phyloP scores from a whole-genome alignment of 2,797 vertebrate species.

The Poecilia picta region DNA sequence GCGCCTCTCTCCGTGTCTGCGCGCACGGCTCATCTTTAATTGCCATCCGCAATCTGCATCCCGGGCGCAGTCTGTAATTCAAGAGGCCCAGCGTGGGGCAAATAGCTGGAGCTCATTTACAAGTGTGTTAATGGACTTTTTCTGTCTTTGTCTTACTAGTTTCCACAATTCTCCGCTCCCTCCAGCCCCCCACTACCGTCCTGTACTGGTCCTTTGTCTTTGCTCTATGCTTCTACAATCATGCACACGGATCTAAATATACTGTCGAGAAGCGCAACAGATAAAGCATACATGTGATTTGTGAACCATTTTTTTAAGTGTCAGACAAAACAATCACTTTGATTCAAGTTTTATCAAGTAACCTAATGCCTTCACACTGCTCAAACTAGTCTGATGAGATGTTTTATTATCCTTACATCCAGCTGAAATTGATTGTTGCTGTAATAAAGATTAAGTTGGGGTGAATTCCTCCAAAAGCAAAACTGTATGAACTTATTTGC shows the following conservation, averaged over 20 bases:
- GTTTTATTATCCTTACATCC: not conserved
- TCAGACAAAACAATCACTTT: not conserved
- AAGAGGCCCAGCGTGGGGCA: conserved; percentile 74
- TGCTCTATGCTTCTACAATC: conserved; percentile 13
- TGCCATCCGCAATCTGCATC: conserved; percentile 77
- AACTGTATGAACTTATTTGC: conserved; percentile 13
- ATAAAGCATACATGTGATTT: conserved; percentile 17
- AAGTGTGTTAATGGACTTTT: conserved; percentile 74
- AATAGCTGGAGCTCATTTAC: conserved; percentile 76
- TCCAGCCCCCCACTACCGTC: not conserved
- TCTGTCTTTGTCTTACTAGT: conserved; percentile 57
- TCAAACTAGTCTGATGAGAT: not conserved
- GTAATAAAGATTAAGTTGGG: conserved; percentile 1
- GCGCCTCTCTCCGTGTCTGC: conserved; percentile 32
- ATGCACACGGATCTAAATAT: conserved; percentile 26
- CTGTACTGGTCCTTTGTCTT: conserved; percentile 3
- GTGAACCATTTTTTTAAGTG: not conserved
- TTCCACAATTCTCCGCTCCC: conserved; percentile 25
- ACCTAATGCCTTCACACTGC: not conserved
- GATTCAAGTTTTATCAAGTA: conserved; percentile 1
- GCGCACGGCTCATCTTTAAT: conserved; percentile 73
- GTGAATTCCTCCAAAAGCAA: conserved; percentile 24
- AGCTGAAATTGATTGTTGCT: not conserved
- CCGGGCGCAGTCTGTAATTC: conserved; percentile 72
- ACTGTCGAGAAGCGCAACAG: conserved; percentile 19